These are phyloP conservation scores for Calephelis virginiensis DNA, from an alignment of 1,140 invertebrate species.

Conservation along the genomic window DNA sequence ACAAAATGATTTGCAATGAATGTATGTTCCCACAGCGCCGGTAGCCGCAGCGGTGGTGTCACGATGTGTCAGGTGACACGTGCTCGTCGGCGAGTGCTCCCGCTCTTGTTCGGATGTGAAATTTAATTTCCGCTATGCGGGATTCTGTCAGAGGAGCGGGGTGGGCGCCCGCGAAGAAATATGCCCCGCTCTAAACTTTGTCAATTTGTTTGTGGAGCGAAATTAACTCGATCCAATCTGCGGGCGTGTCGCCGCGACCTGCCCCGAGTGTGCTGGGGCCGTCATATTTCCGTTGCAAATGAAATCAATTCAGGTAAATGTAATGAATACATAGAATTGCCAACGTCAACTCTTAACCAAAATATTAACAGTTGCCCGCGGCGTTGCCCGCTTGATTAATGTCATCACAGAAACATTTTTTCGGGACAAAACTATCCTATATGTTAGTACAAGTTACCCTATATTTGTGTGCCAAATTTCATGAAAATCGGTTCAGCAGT, in stretches of 20 bases:
- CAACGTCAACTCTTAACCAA: constrained; percentile 3
- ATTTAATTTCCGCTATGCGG: constrained; percentile 75
- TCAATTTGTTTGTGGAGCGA: constrained; percentile 78
- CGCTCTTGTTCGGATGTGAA: constrained; percentile 75
- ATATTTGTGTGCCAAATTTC: no score
- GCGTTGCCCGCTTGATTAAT: no score
- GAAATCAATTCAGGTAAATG: constrained; percentile 35
- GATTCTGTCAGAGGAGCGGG: constrained; percentile 58
- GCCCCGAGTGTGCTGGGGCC: constrained; percentile 42
- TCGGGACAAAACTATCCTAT: no score
- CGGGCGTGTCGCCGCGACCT: constrained; percentile 58
- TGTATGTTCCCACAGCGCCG: neutral
- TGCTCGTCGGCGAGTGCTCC: constrained; percentile 56
- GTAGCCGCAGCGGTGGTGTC: constrained; percentile 30
- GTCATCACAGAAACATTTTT: no score
- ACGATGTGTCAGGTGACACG: constrained; percentile 54
- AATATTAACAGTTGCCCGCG: neutral
- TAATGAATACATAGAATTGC: constrained; percentile 19
- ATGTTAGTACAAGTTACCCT: no score
- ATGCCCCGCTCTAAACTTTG: constrained; percentile 77
- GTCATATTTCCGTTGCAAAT: constrained; percentile 46
- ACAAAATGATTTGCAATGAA: neutral
- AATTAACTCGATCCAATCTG: constrained; percentile 78
- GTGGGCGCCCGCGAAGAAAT: constrained; percentile 66
- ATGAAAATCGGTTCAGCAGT: no score